Percentiles rank a stretch among this genome's conserved stretches.
Evolutionary conservation across 2,888 invertebrate species (phyloP).

Genomic region (Drosophila meridiana): DNA sequence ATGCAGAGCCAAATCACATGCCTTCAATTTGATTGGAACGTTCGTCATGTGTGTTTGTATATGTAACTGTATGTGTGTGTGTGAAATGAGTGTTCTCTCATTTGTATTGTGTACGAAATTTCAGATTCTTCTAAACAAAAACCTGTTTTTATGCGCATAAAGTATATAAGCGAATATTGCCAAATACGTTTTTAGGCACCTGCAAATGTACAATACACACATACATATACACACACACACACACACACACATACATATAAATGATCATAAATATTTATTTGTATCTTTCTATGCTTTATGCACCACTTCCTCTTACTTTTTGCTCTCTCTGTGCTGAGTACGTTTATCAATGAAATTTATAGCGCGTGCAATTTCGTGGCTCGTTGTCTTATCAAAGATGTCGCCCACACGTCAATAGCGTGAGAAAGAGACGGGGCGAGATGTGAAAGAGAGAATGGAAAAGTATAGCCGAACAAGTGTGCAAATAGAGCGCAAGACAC

Average conservation of each 20-base stretch:
- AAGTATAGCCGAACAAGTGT: not conserved
- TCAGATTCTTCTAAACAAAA: constrained; percentile 4
- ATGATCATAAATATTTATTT: constrained; percentile 34
- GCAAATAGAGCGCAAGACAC: constrained; percentile 11
- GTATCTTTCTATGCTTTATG: constrained; percentile 54
- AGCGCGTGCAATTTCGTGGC: constrained; percentile 63
- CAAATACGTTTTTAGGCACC: constrained; percentile 7
- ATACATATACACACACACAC: too few species aligned
- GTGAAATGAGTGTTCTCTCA: constrained; percentile 3
- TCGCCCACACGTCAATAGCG: constrained; percentile 21
- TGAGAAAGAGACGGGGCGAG: not conserved
- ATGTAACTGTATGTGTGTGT: not conserved
- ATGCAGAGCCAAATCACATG: constrained; percentile 38
- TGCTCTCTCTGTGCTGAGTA: constrained; percentile 14
- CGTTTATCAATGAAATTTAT: constrained; percentile 62
- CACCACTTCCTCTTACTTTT: constrained; percentile 54
- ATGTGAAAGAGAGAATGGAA: constrained; percentile 1
- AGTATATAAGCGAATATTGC: constrained; percentile 16
- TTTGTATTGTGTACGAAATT: constrained; percentile 14
- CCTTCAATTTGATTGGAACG: constrained; percentile 37
- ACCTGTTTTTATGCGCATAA: constrained; percentile 18
- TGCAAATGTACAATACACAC: not conserved
- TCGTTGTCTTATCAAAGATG: constrained; percentile 46
- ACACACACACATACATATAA: not conserved
- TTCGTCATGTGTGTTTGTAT: constrained; percentile 10